Evolutionary conservation across 2,797 vertebrate species (phyloP), one percentile per base, ranked within the genome.

Genomic region (Lithobates sylvaticus): DNA sequence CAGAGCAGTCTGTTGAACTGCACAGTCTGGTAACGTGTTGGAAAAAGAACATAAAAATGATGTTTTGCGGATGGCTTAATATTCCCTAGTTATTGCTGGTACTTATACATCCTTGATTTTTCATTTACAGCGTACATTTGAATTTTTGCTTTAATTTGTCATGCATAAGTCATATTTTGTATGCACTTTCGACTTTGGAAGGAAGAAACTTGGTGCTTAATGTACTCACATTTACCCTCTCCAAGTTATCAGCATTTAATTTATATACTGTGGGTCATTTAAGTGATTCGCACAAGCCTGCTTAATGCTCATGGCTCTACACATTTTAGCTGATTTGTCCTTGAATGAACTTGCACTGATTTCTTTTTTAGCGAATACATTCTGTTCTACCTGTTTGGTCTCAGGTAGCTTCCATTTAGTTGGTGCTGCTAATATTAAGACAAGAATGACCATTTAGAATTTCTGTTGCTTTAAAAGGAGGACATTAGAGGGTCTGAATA

Each of bases 11-110:
- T 74, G 47, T 39, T 29, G 80, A 73, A n/a, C 72, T 75, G 71
- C 81, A 75, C 54, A 75, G 68, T 65, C 72, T 81, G 73, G 78
- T 86, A 86, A 86, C 69, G 78, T 86, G 78, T 76, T 86, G 84
- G 78, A 86, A 86, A 86, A 39, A 81, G 76, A 68, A 79, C 76
- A 85, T 85, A 86, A 81, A 86, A 85, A 69, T 85, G 29, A 86
- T 81, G 71, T 76, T 86, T 68, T 81, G 73, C 16, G 44, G 71
- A 86, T 81, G 78, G 47, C 71, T 81, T 76, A 58, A 81, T 44
- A 80, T 85, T 85, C 42, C 61, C 70, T 44, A 39, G 78, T 76
- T 85, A 81, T 81, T 70, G 68, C 71, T 42, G 34, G n/a, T 27
- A 70, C 74, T 81, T 70, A 80, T 58, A 78, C 36, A 61, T 47